phyloP scores from a whole-genome alignment of 2,113 vertebrate species.

The Anoplopoma fimbria region DNA sequence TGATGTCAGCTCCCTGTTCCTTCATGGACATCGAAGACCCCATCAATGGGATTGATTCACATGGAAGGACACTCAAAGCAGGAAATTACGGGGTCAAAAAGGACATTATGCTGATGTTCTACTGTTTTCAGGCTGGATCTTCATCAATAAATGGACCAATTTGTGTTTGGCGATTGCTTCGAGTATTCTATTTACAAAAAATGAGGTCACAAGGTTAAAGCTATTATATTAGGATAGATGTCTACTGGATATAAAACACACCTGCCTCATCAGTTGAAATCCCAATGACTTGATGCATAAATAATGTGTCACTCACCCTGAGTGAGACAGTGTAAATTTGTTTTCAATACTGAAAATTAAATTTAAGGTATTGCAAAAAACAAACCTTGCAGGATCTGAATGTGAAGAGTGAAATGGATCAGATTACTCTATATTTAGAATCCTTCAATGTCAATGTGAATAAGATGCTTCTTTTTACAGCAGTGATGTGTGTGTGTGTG shows the following conservation, averaged over 20 bases:
- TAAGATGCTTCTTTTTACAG: background rate
- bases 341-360: background rate
- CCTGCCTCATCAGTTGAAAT: constrained; percentile 1
- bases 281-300: background rate
- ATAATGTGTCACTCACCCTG: background rate
- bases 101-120: constrained; percentile 15
- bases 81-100: constrained; percentile 52
- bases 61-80: background rate
- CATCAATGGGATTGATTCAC: constrained; percentile 51
- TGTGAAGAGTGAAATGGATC: background rate
- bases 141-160: constrained; percentile 1
- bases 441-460: background rate
- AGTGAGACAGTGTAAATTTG: background rate
- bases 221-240: background rate
- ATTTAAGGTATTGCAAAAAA: background rate
- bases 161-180: background rate
- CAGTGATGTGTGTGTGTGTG: too few relatives aligned
- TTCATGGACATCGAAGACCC: background rate
- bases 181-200: constrained; percentile 2
- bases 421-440: background rate
- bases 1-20: constrained; percentile 9
- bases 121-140: background rate
- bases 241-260: background rate
- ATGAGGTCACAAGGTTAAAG: constrained; percentile 24
- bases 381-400: background rate